Evolutionary conservation across 2,797 vertebrate genomes (phyloP).

Genomic region (Morus bassanus): DNA sequence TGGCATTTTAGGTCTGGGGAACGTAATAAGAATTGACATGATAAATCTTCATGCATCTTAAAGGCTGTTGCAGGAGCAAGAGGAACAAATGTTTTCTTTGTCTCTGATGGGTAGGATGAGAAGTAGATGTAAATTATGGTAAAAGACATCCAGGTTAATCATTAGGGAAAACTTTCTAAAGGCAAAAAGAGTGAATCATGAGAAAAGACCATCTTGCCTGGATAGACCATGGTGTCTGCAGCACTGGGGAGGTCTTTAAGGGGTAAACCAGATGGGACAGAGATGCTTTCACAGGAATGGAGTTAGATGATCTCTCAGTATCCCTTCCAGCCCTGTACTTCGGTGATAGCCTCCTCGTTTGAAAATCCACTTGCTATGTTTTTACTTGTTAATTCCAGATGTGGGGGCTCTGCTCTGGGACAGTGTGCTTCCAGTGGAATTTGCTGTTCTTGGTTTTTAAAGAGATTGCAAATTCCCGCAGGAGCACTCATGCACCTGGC

Average conservation of each 20-base stretch:
- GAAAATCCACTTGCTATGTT: neutral
- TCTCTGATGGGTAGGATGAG: neutral
- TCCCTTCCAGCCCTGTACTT: neutral
- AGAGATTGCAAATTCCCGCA: neutral
- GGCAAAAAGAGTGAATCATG: neutral
- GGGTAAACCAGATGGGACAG: neutral
- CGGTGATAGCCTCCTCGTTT: neutral
- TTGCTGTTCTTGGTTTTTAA: constrained; percentile 4
- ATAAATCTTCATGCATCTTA: neutral
- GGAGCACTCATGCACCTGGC: constrained; percentile 26
- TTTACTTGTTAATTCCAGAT: neutral
- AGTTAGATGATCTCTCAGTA: neutral
- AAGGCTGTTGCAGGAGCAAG: neutral
- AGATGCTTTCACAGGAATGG: neutral
- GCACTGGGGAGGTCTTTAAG: neutral
- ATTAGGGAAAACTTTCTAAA: neutral
- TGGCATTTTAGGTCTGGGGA: neutral
- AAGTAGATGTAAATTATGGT: neutral
- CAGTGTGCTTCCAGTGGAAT: neutral
- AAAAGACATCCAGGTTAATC: neutral
- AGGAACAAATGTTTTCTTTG: neutral
- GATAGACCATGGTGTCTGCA: neutral
- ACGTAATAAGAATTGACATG: neutral
- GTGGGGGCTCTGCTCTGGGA: neutral
- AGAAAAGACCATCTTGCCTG: neutral